Base-by-base conservation (phyloP, 2,888 invertebrate genomes). In the Urechis unicinctus region DNA sequence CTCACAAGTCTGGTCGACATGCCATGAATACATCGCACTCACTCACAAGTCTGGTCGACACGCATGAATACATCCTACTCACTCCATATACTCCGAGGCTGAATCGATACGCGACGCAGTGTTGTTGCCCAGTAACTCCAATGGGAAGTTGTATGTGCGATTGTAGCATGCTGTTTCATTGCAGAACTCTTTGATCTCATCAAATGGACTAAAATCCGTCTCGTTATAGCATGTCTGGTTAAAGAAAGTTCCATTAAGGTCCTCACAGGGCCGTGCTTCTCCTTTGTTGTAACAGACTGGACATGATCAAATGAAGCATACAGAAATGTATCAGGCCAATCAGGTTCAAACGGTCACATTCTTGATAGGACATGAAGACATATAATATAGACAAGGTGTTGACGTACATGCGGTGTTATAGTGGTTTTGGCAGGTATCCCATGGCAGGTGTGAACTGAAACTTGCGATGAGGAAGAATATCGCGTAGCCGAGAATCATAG, bases 401-500 rank as follows among this genome's bases (percentile, higher is more conserved):
- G 3, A 57, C 60, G 59, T 42, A 63, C 63, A 36, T n/a, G 45
- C 28, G 1, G 64, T 66, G 55, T 64, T 67, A 58, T 53, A 67
- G 31, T 42, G 36, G 46, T 63, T 53, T 28, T 55, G 49, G 69
- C 88, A 89, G 9, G 82, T 82, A 47, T 86, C 85, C 86, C 88
- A 89, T 25, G 83, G 83, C 51, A 89, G 77, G 46, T 81, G 78
- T 0, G 82, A 80, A 5, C 81, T 79, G 60, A 88, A 83, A 0
- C 88, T 87, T 1, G 85, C 84, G 50, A 86, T 84, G 41, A 86
- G 85, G 74, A 88, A 89, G 73, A 86, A 88, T 21, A 87, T 75
- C 0, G 86, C 85, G 86, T 88, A 89, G 0, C 86, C 83, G 44
- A 88, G 86, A 57, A 89, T 86, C 42, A 88, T 84, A 85, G 88